phyloP scores from a whole-genome alignment of 2,888 invertebrate genomes.

The Tachystola acroxantha region DNA sequence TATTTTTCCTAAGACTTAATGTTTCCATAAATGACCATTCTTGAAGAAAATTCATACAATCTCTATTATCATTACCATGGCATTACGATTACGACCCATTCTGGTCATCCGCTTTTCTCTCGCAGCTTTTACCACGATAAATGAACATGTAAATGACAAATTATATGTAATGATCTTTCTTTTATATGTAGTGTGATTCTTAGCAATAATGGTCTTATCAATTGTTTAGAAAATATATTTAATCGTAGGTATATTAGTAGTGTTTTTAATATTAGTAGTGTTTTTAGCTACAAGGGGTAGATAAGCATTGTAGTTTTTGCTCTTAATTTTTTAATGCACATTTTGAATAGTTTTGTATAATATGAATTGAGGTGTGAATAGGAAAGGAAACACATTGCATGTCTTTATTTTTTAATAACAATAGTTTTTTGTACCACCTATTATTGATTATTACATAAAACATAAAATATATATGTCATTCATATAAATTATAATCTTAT shows the following conservation, averaged over 20 bases:
- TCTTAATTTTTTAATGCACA: no score
- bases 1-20: not conserved
- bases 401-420: slow-evolving; percentile 32
- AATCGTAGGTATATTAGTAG: no score
- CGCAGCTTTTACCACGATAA: slow-evolving; percentile 16
- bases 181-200: not conserved
- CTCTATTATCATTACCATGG: slow-evolving; percentile 9
- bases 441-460: not conserved
- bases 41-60: not conserved
- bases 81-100: slow-evolving; percentile 3
- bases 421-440: slow-evolving; percentile 15
- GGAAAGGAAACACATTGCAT: slow-evolving; percentile 28
- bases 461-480: not conserved
- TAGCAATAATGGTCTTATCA: not conserved
- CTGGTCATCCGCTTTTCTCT: slow-evolving; percentile 18
- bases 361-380: no score
- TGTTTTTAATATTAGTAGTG: no score
- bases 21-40: not conserved
- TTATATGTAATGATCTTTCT: slow-evolving; percentile 6
- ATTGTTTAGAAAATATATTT: no score
- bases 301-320: no score
- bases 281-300: no score
- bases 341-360: no score
- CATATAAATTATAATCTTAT: not conserved
- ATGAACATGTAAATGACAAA: slow-evolving; percentile 6